Conservation (phyloP, 2,888 invertebrate species). For the Folsomia candida region DNA sequence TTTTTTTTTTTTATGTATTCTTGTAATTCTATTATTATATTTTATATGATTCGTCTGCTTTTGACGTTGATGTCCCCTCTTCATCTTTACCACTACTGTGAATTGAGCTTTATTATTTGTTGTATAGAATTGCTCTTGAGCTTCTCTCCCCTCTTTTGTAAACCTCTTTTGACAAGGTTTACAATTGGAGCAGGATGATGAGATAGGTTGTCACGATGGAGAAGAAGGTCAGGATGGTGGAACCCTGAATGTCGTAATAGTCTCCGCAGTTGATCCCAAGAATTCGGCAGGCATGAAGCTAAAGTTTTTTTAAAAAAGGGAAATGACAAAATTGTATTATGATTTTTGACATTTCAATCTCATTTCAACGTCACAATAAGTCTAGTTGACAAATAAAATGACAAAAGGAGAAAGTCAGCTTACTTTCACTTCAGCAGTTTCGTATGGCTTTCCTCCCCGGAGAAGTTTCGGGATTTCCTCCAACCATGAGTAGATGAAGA, state of each 20-base stretch:
- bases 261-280: conserved; percentile 49
- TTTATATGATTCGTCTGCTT: too few relatives aligned
- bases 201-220: conserved; percentile 47
- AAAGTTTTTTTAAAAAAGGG: too few relatives aligned
- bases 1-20: too few relatives aligned
- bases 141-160: background rate
- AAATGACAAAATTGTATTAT: too few relatives aligned
- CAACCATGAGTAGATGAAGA: conserved; percentile 49
- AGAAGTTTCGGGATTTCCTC: conserved; percentile 49
- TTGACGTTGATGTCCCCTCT: too few relatives aligned
- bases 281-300: conserved; percentile 48
- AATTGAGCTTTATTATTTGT: too few relatives aligned
- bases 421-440: conserved; percentile 48
- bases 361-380: too few relatives aligned
- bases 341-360: too few relatives aligned
- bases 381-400: too few relatives aligned
- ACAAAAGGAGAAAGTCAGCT: too few relatives aligned
- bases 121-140: background rate
- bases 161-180: conserved; percentile 21
- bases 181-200: conserved; percentile 45
- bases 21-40: too few relatives aligned
- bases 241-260: conserved; percentile 48
- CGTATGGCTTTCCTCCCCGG: conserved; percentile 48
- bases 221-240: conserved; percentile 47
- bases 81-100: too few relatives aligned